Percentiles rank a stretch among this genome's conserved stretches.
Conservation (phyloP, 2,797 vertebrate genomes). For the Cuniculus paca region DNA sequence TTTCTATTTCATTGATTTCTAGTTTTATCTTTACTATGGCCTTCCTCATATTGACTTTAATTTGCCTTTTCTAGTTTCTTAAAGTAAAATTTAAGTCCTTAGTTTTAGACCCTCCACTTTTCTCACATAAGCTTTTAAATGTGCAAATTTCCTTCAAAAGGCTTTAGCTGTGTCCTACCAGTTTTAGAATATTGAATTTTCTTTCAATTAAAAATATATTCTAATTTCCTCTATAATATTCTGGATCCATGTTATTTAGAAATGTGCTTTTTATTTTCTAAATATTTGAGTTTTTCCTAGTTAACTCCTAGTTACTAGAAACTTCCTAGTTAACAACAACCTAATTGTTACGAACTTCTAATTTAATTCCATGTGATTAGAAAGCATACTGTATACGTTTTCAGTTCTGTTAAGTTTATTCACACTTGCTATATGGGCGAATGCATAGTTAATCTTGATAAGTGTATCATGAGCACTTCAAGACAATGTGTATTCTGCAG, state of each 20-base stretch:
- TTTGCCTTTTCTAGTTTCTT: background rate
- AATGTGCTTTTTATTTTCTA: slow-evolving; percentile 53
- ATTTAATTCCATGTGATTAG: slow-evolving; percentile 54
- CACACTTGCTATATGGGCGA: slow-evolving; percentile 54
- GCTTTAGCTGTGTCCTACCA: background rate
- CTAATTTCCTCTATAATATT: slow-evolving; percentile 32
- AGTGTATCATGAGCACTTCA: slow-evolving; percentile 53
- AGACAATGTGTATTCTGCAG: slow-evolving; percentile 58
- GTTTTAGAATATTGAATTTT: slow-evolving; percentile 49
- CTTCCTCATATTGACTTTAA: slow-evolving; percentile 4
- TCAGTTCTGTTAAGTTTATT: slow-evolving; percentile 45
- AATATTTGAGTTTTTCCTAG: slow-evolving; percentile 39
- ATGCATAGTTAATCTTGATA: slow-evolving; percentile 60
- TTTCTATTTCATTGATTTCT: slow-evolving; percentile 36
- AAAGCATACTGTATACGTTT: background rate
- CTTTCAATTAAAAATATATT: slow-evolving; percentile 23
- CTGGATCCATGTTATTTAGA: slow-evolving; percentile 48
- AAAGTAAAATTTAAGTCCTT: slow-evolving; percentile 18
- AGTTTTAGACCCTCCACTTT: background rate
- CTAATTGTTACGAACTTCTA: slow-evolving; percentile 62
- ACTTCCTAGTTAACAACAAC: background rate
- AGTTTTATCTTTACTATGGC: slow-evolving; percentile 45
- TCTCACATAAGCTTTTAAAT: background rate
- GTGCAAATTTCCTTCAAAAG: background rate
- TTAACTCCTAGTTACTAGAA: background rate